A percentile compares a stretch with the other conserved stretches of the same genome.
phyloP scores from a whole-genome alignment of 2,113 vertebrate genomes.

The Mormyrus iriodes region DNA sequence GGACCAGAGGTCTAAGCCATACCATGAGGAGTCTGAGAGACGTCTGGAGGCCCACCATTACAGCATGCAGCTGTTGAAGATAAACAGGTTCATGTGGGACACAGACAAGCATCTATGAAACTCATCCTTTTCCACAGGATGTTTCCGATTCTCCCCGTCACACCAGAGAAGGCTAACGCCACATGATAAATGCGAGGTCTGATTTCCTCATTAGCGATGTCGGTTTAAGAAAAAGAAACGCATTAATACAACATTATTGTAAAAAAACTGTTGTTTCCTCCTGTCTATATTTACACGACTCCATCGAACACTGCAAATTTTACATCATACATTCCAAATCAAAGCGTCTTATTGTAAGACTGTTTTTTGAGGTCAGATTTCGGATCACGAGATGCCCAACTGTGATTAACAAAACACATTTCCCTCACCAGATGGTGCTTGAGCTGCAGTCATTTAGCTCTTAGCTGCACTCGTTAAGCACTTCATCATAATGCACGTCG shows the following conservation, averaged over 20 bases:
- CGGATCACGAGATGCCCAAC: background rate
- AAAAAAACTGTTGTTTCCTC: background rate
- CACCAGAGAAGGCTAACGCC: background rate
- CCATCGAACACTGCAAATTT: background rate
- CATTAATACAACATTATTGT: background rate
- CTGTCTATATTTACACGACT: background rate
- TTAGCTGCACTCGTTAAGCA: background rate
- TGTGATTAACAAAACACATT: background rate
- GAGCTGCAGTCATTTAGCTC: background rate
- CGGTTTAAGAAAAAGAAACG: background rate
- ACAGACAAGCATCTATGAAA: constrained; percentile 9
- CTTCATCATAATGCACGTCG: no score
- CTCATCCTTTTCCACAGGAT: constrained; percentile 10
- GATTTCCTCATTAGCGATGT: background rate
- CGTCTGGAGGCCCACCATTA: constrained; percentile 25
- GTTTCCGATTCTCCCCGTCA: background rate
- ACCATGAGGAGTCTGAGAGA: background rate
- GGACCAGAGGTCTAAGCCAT: background rate
- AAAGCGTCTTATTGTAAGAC: background rate
- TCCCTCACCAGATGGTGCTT: background rate
- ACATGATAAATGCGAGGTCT: background rate
- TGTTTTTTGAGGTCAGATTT: background rate
- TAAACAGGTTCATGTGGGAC: constrained; percentile 20
- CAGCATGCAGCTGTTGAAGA: constrained; percentile 24
- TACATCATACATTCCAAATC: background rate